Evolutionary conservation across 1,140 invertebrate species (phyloP), one percentile per base, ranked within the genome.

Genomic region (Dendroctonus valens): DNA sequence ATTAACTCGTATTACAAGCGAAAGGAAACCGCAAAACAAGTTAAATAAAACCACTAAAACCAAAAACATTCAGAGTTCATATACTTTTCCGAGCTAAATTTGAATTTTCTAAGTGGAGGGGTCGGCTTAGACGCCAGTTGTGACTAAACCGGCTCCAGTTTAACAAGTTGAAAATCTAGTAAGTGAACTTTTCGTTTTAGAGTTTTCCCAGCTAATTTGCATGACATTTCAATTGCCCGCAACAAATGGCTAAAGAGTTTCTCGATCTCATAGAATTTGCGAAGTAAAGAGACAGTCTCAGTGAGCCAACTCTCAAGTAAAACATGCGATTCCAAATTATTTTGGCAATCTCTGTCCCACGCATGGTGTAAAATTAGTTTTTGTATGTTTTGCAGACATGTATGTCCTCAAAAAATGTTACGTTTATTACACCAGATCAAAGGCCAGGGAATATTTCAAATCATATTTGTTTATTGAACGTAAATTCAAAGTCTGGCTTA

Each of bases 141-240:
- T 71, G 73, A 68, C 69, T 70, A 53, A 69, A 75, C 75, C 72
- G 72, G 74, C 74, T 63, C 59, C 65, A 70, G 72, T 72, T 72
- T 68, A 75, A 75, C 74, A 74, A 44, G 70, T 73, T 46, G 41
- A 40, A 58, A 38, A 59, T 46, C 54, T 39, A 48, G 66, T 71
- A 71, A 71, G 74, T 74, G 69, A 63, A 69, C 71, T 59, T 55
- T 38, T 61, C 41, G 44, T 26, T 57, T 55, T 38, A 38, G 26
- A 49, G 14, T 53, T 59, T 5, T 26, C 6, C 38, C 41, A 7
- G 41, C 44, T 9, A 26, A 37, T 58, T 65, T 52, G 41, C 14
- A 39, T 37, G 26, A 26, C 26, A 26, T 26, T 26, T 26, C 26
- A 26, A 26, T 26, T 26, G 26, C 26, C 26, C 26, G 26, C 26